These are phyloP conservation scores for Neogale vison DNA, from an alignment of 2,113 vertebrate species.

Conservation along the genomic window DNA sequence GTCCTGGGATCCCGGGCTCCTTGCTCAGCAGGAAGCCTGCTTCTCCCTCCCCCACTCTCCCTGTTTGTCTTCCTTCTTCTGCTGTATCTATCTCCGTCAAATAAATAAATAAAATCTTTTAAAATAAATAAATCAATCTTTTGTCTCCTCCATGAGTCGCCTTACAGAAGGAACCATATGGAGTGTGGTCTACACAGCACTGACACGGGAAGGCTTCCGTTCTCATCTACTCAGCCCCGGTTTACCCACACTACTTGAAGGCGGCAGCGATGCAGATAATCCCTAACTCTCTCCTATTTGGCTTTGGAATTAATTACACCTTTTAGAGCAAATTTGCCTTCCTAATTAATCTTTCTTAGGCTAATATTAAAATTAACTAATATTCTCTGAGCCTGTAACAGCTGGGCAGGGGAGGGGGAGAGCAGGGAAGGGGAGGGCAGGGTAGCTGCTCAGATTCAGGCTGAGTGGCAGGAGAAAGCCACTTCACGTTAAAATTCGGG, in stretches of 20 bases:
- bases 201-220: constrained; percentile 1
- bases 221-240: neutral
- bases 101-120: too few relatives aligned
- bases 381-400: constrained; percentile 28
- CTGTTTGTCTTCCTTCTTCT: too few relatives aligned
- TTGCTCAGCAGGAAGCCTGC: too few relatives aligned
- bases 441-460: neutral
- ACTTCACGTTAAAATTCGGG: neutral
- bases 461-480: neutral
- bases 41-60: too few relatives aligned
- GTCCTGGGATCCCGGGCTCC: too few relatives aligned
- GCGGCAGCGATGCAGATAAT: neutral
- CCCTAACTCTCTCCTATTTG: constrained; percentile 44
- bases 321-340: constrained; percentile 69
- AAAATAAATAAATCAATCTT: neutral
- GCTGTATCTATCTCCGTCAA: too few relatives aligned
- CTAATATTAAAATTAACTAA: constrained; percentile 72
- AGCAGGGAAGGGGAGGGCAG: neutral
- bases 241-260: neutral
- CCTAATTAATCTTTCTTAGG: constrained; percentile 74
- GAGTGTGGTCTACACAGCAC: neutral
- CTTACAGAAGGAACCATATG: neutral
- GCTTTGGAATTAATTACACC: constrained; percentile 71
- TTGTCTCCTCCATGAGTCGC: neutral
- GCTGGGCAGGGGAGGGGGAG: neutral